Conservation (phyloP, 2,888 invertebrate genomes). For the Scotopteryx bipunctaria region DNA sequence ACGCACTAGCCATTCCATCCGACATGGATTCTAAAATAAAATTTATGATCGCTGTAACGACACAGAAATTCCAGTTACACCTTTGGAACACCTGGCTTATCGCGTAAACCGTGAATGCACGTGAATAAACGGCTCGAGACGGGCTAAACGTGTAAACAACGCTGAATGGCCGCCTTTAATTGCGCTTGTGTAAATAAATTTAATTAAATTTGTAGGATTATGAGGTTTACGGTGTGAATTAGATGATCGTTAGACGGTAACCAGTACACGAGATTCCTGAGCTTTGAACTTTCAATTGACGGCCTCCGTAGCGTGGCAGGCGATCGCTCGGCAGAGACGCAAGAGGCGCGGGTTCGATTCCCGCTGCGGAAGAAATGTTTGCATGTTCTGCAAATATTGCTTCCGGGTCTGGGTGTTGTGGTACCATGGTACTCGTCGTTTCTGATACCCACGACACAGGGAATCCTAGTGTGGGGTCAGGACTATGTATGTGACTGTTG, state of each 20-base stretch:
- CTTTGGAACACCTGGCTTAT: constrained; percentile 28
- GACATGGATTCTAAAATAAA: constrained; percentile 44
- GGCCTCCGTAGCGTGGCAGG: no score
- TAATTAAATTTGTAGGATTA: constrained; percentile 24
- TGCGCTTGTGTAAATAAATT: constrained; percentile 35
- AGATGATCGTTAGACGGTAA: neutral
- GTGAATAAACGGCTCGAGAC: constrained; percentile 25
- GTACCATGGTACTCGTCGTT: no score
- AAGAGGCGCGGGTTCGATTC: no score
- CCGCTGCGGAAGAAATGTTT: no score
- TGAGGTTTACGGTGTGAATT: constrained; percentile 33
- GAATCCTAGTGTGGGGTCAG: no score
- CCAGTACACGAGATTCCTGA: no score
- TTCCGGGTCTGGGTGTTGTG: no score
- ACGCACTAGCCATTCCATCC: constrained; percentile 32
- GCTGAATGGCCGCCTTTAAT: constrained; percentile 33
- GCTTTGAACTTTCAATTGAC: no score
- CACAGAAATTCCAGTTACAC: constrained; percentile 14
- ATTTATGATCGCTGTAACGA: constrained; percentile 40
- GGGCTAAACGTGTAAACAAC: constrained; percentile 30
- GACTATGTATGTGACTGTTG: no score
- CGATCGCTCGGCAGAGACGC: no score
- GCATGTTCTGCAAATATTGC: no score
- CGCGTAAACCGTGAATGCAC: constrained; percentile 17
- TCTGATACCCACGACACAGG: no score